Conservation (phyloP, 1,140 invertebrate species). For the Pogonognathellus flavescens region DNA sequence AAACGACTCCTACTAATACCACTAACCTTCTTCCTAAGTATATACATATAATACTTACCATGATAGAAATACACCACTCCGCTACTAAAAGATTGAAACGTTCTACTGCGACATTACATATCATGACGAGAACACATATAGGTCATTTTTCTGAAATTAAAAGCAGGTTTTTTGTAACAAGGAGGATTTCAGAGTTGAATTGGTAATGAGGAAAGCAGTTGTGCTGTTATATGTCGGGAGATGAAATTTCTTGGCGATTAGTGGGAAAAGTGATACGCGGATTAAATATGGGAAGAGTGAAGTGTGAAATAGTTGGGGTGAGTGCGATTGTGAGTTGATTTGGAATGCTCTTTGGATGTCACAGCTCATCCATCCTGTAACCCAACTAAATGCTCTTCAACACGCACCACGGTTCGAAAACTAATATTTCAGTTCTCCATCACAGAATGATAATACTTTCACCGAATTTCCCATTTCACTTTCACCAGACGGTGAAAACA, state of each 20-base stretch:
- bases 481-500: background rate
- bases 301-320: background rate
- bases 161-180: background rate
- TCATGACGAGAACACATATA: too few relatives aligned
- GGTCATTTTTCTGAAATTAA: background rate
- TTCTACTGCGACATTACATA: too few relatives aligned
- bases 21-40: too few relatives aligned
- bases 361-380: slow-evolving; percentile 2
- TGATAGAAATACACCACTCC: too few relatives aligned
- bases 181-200: background rate
- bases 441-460: background rate
- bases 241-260: background rate
- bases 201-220: background rate
- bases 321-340: slow-evolving; percentile 22
- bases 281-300: background rate
- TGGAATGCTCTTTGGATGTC: background rate
- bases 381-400: slow-evolving; percentile 52
- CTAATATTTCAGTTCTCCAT: background rate
- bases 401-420: slow-evolving; percentile 34
- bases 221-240: background rate
- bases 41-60: too few relatives aligned
- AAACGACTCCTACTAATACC: too few relatives aligned
- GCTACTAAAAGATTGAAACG: too few relatives aligned
- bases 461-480: background rate
- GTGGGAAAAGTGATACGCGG: background rate